phyloP scores from a whole-genome alignment of 2,888 invertebrate species.

The Icerya purchasi region DNA sequence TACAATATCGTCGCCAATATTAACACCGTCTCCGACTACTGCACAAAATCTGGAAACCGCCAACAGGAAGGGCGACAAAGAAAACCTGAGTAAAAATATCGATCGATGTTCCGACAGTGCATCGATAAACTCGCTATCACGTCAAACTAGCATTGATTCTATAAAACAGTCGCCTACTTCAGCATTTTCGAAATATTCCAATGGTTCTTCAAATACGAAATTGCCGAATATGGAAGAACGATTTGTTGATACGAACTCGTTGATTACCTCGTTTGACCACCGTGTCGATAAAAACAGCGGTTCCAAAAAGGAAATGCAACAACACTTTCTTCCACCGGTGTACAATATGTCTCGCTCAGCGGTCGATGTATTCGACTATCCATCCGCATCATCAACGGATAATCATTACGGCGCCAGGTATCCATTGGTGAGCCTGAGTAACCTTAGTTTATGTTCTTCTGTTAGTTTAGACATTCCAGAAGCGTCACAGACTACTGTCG shows the following conservation, averaged over 20 bases:
- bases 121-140: slow-evolving; percentile 18
- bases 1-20: slow-evolving; percentile 17
- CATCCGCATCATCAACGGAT: not conserved
- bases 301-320: not conserved
- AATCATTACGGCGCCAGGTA: slow-evolving; percentile 13
- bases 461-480: slow-evolving; percentile 23
- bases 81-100: not conserved
- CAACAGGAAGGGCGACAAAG: not conserved
- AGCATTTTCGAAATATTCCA: slow-evolving; percentile 23
- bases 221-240: slow-evolving; percentile 4
- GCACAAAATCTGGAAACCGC: not conserved
- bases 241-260: not conserved
- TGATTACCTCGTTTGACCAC: not conserved
- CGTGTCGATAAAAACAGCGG: not conserved
- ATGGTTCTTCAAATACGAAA: too few relatives aligned
- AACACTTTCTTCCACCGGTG: not conserved
- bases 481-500: slow-evolving; percentile 24
- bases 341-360: not conserved
- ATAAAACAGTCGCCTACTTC: slow-evolving; percentile 25
- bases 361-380: not conserved
- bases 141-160: too few relatives aligned
- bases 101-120: too few relatives aligned
- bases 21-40: not conserved
- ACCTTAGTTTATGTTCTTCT: slow-evolving; percentile 20
- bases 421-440: slow-evolving; percentile 19